A percentile compares a stretch with the other conserved stretches of the same genome.
Evolutionary conservation across 2,888 invertebrate genomes (phyloP).

Genomic region (Harpagoxenus sublaevis): DNA sequence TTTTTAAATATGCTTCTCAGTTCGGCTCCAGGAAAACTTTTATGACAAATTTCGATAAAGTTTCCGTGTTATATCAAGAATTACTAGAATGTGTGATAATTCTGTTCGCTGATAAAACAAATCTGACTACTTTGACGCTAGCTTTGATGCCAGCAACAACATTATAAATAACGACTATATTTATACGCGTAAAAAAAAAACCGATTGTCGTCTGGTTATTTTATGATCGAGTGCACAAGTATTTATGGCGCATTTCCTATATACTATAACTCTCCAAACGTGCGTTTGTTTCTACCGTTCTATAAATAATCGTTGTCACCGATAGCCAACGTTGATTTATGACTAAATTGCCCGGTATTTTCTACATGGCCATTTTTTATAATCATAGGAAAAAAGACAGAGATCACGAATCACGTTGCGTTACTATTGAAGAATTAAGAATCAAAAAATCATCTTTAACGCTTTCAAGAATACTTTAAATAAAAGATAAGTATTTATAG

Average conservation of each 20-base stretch:
- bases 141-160: neutral
- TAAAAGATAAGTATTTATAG: neutral
- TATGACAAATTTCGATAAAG: neutral
- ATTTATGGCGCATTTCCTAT: slow-evolving; percentile 42
- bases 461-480: neutral
- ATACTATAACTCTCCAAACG: slow-evolving; percentile 25
- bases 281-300: slow-evolving; percentile 39
- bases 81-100: neutral
- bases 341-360: slow-evolving; percentile 42
- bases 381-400: slow-evolving; percentile 28
- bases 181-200: slow-evolving; percentile 13
- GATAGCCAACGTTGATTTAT: slow-evolving; percentile 49
- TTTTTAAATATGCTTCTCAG: neutral
- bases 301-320: slow-evolving; percentile 55
- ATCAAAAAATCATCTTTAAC: slow-evolving; percentile 15
- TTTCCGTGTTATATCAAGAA: neutral
- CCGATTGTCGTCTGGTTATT: slow-evolving; percentile 33
- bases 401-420: neutral
- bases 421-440: slow-evolving; percentile 6
- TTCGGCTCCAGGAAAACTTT: neutral
- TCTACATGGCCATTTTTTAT: slow-evolving; percentile 36
- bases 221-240: slow-evolving; percentile 41
- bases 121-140: neutral
- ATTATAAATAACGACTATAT: slow-evolving; percentile 5
- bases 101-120: neutral